phyloP scores from a whole-genome alignment of 2,888 invertebrate genomes.

The Gortyna flavago region DNA sequence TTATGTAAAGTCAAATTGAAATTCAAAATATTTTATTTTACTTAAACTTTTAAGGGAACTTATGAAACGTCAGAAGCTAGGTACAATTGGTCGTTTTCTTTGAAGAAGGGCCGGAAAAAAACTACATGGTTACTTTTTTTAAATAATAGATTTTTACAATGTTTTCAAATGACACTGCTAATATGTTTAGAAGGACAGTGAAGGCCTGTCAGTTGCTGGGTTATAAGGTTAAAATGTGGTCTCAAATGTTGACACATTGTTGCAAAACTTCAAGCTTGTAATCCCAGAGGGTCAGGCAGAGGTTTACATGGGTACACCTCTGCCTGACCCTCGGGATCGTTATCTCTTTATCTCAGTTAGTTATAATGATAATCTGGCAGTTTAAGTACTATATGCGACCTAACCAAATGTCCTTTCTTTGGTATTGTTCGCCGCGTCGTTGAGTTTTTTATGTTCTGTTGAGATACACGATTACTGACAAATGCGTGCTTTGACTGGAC shows the following conservation, averaged over 20 bases:
- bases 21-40: neutral
- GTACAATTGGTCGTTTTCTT: neutral
- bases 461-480: neutral
- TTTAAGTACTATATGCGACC: neutral
- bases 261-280: neutral
- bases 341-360: neutral
- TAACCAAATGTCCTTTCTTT: neutral
- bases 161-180: neutral
- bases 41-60: neutral
- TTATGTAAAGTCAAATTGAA: neutral
- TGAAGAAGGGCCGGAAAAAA: neutral
- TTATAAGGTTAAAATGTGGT: too few species aligned
- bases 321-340: too few species aligned
- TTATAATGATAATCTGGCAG: neutral
- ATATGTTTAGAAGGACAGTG: neutral
- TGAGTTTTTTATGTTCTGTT: neutral
- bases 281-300: neutral
- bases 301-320: too few species aligned
- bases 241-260: too few species aligned
- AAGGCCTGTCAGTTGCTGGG: neutral
- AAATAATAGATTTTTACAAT: neutral
- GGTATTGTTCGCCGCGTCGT: neutral
- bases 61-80: neutral
- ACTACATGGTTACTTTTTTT: neutral
- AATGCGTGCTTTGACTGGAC: neutral